Conservation (phyloP, 2,797 vertebrate genomes). For the Pagetopsis macropterus region DNA sequence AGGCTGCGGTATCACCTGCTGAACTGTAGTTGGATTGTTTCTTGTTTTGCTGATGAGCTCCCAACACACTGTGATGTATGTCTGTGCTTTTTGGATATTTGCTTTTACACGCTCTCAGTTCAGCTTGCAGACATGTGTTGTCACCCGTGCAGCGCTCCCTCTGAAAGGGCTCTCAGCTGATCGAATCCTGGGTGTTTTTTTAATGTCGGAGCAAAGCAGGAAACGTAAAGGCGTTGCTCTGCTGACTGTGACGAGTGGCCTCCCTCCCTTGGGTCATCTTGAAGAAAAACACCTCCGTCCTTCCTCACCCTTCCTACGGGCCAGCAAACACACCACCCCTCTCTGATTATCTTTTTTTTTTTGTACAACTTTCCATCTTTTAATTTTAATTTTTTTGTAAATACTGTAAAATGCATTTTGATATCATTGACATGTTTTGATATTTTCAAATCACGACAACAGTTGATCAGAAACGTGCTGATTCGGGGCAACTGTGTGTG, state of each 20-base stretch:
- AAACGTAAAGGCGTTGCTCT: constrained; percentile 47
- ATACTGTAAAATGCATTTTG: constrained; percentile 92
- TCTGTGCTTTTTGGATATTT: constrained; percentile 43
- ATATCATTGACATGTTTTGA: constrained; percentile 92
- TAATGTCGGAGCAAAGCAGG: constrained; percentile 28
- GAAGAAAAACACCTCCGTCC: constrained; percentile 41
- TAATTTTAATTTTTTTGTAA: constrained; percentile 78
- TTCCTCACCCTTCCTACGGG: constrained; percentile 25
- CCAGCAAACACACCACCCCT: constrained; percentile 39
- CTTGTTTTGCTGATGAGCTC: constrained; percentile 39
- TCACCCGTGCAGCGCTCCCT: constrained; percentile 14
- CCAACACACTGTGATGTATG: constrained; percentile 71
- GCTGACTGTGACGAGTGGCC: constrained; percentile 48
- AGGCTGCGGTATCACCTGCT: constrained; percentile 47
- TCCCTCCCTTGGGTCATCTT: constrained; percentile 35
- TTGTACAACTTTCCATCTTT: constrained; percentile 70
- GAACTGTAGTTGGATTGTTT: constrained; percentile 49
- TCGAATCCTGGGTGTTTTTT: constrained; percentile 38
- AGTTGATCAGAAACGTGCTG: constrained; percentile 73
- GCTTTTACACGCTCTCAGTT: constrained; percentile 33
- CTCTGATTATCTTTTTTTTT: constrained; percentile 47
- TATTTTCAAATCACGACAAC: constrained; percentile 82
- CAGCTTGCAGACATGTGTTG: constrained; percentile 25
- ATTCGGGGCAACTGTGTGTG: constrained; percentile 52
- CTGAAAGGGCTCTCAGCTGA: constrained; percentile 52